Percentiles rank a stretch among this genome's conserved stretches.
phyloP scores from a whole-genome alignment of 2,113 vertebrate genomes.

The Halichoeres trimaculatus region DNA sequence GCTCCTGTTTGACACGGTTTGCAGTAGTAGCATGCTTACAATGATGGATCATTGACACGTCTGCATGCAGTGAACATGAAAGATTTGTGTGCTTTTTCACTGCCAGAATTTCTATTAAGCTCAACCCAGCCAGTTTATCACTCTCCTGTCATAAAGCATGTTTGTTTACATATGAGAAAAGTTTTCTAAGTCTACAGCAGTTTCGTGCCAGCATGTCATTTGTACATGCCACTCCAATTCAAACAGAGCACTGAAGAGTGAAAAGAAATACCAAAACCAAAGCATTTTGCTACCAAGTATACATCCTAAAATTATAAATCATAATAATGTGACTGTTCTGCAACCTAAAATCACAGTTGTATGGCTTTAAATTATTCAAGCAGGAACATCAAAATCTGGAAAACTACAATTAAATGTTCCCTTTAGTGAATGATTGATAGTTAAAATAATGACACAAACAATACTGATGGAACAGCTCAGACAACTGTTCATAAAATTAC shows the following conservation, averaged over 20 bases:
- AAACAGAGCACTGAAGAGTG: background rate
- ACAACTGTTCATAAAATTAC: background rate
- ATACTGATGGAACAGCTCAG: background rate
- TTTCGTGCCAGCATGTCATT: background rate
- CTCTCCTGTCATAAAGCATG: background rate
- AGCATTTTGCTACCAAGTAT: background rate
- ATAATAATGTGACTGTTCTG: background rate
- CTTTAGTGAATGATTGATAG: background rate
- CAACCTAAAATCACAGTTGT: background rate
- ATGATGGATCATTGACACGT: conserved; percentile 30
- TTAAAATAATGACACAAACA: background rate
- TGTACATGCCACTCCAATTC: background rate
- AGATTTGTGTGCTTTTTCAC: conserved; percentile 7
- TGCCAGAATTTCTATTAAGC: conserved; percentile 17
- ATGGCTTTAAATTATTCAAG: background rate
- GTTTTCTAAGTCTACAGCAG: background rate
- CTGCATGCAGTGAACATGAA: conserved; percentile 19
- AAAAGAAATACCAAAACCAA: background rate
- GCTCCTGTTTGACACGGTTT: conserved; percentile 32
- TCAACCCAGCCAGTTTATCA: background rate
- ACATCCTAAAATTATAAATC: background rate
- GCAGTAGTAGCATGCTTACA: conserved; percentile 11
- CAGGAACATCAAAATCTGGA: background rate
- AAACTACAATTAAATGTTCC: background rate
- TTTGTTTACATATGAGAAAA: background rate